These are phyloP conservation scores for Phyto melanocephala DNA, from an alignment of 2,888 invertebrate species.

Conservation along the genomic window DNA sequence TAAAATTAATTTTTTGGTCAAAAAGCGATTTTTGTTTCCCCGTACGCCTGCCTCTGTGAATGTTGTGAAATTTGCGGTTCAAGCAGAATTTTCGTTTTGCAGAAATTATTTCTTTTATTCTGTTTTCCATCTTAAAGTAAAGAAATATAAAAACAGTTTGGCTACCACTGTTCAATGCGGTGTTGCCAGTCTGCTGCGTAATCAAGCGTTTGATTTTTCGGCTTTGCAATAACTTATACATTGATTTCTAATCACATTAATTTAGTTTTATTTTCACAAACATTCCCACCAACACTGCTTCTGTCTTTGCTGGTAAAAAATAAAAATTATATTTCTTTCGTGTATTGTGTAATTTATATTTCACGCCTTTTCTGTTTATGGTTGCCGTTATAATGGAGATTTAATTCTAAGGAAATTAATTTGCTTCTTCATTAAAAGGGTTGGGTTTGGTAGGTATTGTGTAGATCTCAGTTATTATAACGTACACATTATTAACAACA, in stretches of 20 bases:
- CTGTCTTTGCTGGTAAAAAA: background rate
- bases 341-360: constrained; percentile 25
- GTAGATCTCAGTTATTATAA: background rate
- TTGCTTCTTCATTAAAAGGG: constrained; percentile 13
- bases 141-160: too few relatives aligned
- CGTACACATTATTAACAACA: background rate
- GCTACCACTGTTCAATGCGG: too few relatives aligned
- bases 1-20: too few relatives aligned
- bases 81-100: too few relatives aligned
- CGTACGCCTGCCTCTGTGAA: too few relatives aligned
- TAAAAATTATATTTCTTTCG: background rate
- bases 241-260: background rate
- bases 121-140: too few relatives aligned
- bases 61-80: too few relatives aligned
- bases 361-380: constrained; percentile 10
- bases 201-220: constrained; percentile 36
- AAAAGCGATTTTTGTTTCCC: too few relatives aligned
- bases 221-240: background rate
- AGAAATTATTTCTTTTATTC: too few relatives aligned
- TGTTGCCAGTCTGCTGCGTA: background rate
- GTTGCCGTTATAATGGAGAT: background rate
- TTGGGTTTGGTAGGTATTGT: constrained; percentile 7
- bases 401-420: background rate
- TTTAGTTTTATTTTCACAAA: background rate
- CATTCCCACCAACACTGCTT: background rate